Conservation (phyloP, 2,888 invertebrate genomes). For the Tuberolachnus salignus region DNA sequence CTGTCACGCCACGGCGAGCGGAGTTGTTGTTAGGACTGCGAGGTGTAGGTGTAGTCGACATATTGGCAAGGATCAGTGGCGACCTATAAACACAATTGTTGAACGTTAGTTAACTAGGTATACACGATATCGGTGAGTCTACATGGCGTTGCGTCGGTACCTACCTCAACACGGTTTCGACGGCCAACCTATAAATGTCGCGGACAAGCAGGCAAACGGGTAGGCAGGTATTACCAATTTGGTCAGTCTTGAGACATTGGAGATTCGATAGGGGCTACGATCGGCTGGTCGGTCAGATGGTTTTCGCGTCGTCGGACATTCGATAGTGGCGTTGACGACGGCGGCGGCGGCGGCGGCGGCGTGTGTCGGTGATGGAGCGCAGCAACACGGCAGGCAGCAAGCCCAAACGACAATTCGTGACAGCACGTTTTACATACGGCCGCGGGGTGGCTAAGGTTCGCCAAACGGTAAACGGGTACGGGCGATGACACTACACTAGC, state of each 20-base stretch:
- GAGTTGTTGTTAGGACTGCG: slow-evolving; percentile 61
- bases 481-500: too few relatives aligned
- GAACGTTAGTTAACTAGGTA: background rate
- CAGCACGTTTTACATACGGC: too few relatives aligned
- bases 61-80: background rate
- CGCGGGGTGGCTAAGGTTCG: too few relatives aligned
- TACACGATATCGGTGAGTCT: background rate
- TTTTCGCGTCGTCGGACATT: background rate
- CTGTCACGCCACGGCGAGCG: slow-evolving; percentile 66
- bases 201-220: background rate
- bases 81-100: background rate
- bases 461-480: too few relatives aligned
- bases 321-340: too few relatives aligned
- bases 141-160: background rate
- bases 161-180: background rate
- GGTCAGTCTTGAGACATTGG: slow-evolving; percentile 28
- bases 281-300: background rate
- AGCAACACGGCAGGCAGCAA: too few relatives aligned
- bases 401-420: too few relatives aligned
- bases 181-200: background rate
- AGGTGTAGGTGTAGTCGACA: slow-evolving; percentile 45
- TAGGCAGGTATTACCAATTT: too few relatives aligned
- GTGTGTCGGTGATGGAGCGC: too few relatives aligned
- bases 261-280: background rate
- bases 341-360: background rate